phyloP scores from a whole-genome alignment of 1,140 invertebrate genomes.

The Drosophila murphyi region DNA sequence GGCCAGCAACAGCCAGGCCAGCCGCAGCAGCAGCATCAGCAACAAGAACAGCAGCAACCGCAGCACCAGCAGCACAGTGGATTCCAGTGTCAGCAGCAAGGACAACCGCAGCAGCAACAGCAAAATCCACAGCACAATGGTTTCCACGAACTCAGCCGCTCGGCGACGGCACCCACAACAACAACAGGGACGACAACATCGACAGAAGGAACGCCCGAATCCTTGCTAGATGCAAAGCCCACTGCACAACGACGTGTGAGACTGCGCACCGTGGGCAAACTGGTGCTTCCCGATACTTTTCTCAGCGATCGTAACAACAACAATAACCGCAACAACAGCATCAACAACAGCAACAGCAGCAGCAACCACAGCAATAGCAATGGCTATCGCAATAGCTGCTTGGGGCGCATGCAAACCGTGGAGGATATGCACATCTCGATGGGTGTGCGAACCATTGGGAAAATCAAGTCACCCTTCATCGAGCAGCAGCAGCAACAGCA shows the following conservation, averaged over 20 bases:
- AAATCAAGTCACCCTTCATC: constrained; percentile 79
- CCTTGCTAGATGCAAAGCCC: constrained; percentile 3
- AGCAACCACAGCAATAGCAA: constrained; percentile 1
- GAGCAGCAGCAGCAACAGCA: constrained; percentile 63
- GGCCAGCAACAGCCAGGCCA: too few species aligned
- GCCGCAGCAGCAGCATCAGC: background rate
- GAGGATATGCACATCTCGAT: constrained; percentile 51
- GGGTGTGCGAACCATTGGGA: constrained; percentile 66
- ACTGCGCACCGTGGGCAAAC: constrained; percentile 71
- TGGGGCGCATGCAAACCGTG: constrained; percentile 49
- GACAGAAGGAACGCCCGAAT: background rate
- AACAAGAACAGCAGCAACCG: too few species aligned
- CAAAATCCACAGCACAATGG: constrained; percentile 32
- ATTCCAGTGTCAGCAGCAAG: constrained; percentile 9
- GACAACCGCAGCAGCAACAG: background rate
- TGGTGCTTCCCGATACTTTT: constrained; percentile 69
- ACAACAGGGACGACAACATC: background rate
- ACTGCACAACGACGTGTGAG: constrained; percentile 39
- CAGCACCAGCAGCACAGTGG: constrained; percentile 31
- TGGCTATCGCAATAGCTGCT: constrained; percentile 27
- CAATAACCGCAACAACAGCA: background rate
- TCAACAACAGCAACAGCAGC: background rate
- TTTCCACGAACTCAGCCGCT: constrained; percentile 50
- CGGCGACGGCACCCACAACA: constrained; percentile 55
- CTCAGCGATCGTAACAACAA: constrained; percentile 62